These are phyloP conservation scores for Microtus oregoni DNA, from an alignment of 2,113 vertebrate species.

Conservation along the genomic window DNA sequence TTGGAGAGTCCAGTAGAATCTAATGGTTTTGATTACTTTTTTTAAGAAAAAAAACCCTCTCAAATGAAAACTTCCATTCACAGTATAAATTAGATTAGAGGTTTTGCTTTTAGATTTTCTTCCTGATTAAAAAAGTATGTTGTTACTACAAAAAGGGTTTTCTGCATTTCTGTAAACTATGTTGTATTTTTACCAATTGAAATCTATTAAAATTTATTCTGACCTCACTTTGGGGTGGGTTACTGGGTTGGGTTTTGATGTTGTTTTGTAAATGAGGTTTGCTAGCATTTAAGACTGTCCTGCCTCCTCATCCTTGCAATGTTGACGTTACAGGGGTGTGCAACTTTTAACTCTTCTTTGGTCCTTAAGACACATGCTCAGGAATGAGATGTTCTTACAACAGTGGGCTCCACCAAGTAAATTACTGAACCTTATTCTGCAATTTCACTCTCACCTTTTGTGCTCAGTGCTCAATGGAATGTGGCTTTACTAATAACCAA, in stretches of 20 bases:
- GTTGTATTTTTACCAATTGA: conserved; percentile 21
- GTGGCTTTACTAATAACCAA: neutral
- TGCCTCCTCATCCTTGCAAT: neutral
- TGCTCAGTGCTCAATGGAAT: conserved; percentile 19
- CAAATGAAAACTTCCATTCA: conserved; percentile 21
- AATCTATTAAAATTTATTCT: conserved; percentile 29
- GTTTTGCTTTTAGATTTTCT: conserved; percentile 37
- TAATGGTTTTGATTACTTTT: conserved; percentile 60
- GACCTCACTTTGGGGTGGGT: neutral
- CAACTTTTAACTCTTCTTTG: neutral
- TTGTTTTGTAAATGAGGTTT: neutral
- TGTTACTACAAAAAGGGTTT: conserved; percentile 1
- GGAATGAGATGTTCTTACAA: neutral
- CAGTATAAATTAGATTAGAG: conserved; percentile 49
- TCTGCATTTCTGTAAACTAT: neutral
- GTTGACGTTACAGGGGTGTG: neutral
- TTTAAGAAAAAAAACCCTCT: neutral
- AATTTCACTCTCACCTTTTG: neutral
- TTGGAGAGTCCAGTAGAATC: conserved; percentile 36
- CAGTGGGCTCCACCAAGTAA: neutral
- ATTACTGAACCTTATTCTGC: neutral
- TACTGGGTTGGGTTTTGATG: neutral
- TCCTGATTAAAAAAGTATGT: conserved; percentile 18
- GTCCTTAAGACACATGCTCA: conserved; percentile 14
- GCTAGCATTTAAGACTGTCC: neutral